phyloP scores from a whole-genome alignment of 2,888 invertebrate genomes.

The Bruchidius siliquastri region DNA sequence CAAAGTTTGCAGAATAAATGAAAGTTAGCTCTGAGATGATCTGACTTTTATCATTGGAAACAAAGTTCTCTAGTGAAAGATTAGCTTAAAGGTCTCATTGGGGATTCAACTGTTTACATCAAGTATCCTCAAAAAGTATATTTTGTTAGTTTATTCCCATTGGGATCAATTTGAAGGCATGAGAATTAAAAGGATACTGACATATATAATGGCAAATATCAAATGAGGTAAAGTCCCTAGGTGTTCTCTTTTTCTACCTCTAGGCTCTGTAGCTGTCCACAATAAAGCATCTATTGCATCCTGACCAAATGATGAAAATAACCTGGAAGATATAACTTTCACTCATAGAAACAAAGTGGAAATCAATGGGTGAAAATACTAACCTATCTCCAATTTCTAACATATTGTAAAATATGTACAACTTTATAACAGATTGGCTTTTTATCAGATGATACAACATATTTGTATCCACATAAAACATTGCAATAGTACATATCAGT shows the following conservation, averaged over 20 bases:
- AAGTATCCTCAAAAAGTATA: too few relatives aligned
- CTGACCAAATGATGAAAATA: slow-evolving; percentile 96
- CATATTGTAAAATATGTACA: slow-evolving; percentile 99
- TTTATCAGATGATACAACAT: slow-evolving; percentile 96
- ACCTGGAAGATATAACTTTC: slow-evolving; percentile 15
- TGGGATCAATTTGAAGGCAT: neutral
- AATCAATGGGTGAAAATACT: neutral
- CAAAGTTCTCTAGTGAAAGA: too few relatives aligned
- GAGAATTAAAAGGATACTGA: slow-evolving; percentile 76
- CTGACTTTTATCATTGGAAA: too few relatives aligned
- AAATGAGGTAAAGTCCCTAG: slow-evolving; percentile 86
- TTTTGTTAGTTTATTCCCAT: too few relatives aligned
- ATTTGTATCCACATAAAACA: slow-evolving; percentile 93
- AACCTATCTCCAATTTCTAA: slow-evolving; percentile 90
- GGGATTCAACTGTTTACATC: too few relatives aligned
- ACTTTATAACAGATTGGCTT: slow-evolving; percentile 97
- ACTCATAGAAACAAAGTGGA: neutral
- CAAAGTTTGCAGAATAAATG: too few relatives aligned
- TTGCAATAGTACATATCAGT: slow-evolving; percentile 72
- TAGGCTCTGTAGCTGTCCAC: slow-evolving; percentile 97
- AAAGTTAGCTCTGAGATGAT: too few relatives aligned
- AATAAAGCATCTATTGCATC: slow-evolving; percentile 97
- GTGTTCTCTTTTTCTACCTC: slow-evolving; percentile 75
- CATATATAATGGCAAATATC: slow-evolving; percentile 87
- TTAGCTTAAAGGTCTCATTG: too few relatives aligned